A percentile compares a stretch with the other conserved stretches of the same genome.
These are phyloP conservation scores for Lucinisca nassula DNA, from an alignment of 2,888 invertebrate species.

Conservation along the genomic window DNA sequence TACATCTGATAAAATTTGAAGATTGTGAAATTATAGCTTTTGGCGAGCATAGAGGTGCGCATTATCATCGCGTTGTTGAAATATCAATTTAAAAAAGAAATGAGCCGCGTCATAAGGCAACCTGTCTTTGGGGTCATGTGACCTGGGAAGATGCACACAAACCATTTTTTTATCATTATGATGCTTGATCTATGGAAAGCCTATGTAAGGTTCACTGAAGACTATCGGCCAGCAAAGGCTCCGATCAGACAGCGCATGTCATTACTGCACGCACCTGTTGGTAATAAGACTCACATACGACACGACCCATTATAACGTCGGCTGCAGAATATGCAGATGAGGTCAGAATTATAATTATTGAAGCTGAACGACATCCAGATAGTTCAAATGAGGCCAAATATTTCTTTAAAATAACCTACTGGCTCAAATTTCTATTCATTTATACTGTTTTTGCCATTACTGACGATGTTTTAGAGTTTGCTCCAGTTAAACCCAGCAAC, in stretches of 20 bases:
- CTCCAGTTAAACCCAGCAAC: too few relatives aligned
- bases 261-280: not conserved
- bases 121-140: not conserved
- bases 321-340: conserved; percentile 9
- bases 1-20: conserved; percentile 17
- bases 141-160: not conserved
- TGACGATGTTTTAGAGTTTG: too few relatives aligned
- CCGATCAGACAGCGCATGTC: not conserved
- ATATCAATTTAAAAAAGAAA: not conserved
- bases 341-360: not conserved
- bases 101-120: not conserved
- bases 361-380: not conserved
- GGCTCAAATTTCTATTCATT: too few relatives aligned
- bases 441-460: too few relatives aligned
- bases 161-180: not conserved
- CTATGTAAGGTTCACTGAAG: not conserved
- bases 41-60: conserved; percentile 12
- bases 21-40: conserved; percentile 17
- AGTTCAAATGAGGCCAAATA: not conserved
- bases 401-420: too few relatives aligned
- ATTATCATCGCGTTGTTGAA: not conserved
- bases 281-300: not conserved
- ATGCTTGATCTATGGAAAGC: not conserved
- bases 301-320: not conserved
- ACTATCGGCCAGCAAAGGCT: not conserved